Evolutionary conservation across 2,888 invertebrate species (phyloP).

Genomic region (Muschampia plurimacula): DNA sequence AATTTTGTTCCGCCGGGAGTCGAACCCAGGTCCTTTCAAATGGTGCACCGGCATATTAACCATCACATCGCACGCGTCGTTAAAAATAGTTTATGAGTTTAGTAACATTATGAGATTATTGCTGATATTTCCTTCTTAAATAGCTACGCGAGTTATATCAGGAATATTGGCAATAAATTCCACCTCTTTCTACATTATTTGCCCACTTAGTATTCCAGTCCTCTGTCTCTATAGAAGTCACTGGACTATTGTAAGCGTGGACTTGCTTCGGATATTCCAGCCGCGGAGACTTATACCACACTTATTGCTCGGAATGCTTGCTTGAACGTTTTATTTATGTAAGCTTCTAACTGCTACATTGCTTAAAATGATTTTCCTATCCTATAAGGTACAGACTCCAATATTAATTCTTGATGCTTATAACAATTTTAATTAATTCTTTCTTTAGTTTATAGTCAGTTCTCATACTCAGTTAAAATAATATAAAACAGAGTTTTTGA

Average conservation of each 20-base stretch:
- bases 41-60: no score
- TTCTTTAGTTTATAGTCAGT: no score
- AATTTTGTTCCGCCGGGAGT: no score
- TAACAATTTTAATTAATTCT: no score
- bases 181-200: constrained; percentile 10
- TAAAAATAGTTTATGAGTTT: no score
- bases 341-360: neutral
- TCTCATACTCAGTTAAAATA: no score
- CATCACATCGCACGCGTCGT: no score
- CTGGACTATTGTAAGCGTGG: constrained; percentile 20
- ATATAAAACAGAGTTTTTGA: no score
- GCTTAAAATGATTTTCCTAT: neutral
- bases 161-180: constrained; percentile 26
- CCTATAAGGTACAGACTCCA: no score
- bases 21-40: no score
- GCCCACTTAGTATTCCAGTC: constrained; percentile 29
- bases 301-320: constrained; percentile 8
- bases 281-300: constrained; percentile 25
- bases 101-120: no score
- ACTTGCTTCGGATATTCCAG: constrained; percentile 30
- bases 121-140: neutral
- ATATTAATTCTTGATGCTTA: no score
- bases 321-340: neutral
- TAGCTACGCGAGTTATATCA: constrained; percentile 3
- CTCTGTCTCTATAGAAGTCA: constrained; percentile 34